A percentile compares a stretch with the other conserved stretches of the same genome.
These are phyloP conservation scores for Drosophila parvula DNA, from an alignment of 1,140 invertebrate genomes.

Conservation along the genomic window DNA sequence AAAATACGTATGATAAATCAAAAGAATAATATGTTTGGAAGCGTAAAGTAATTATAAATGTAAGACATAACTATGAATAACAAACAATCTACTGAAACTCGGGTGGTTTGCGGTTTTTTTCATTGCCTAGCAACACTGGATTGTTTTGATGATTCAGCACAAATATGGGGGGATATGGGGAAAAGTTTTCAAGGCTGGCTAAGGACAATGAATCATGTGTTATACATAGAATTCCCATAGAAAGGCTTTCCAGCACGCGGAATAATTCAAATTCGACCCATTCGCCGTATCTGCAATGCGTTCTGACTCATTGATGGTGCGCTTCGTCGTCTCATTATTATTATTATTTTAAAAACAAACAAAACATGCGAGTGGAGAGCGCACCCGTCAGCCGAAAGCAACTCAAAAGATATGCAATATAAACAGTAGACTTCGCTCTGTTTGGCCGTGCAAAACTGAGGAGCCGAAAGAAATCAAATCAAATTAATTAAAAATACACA, in stretches of 20 bases:
- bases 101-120: not conserved
- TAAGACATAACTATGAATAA: constrained; percentile 21
- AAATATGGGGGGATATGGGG: constrained; percentile 9
- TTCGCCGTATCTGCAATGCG: constrained; percentile 17
- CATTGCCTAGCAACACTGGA: constrained; percentile 30
- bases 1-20: constrained; percentile 10
- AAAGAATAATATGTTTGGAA: constrained; percentile 10
- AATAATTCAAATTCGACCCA: constrained; percentile 10
- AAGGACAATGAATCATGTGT: constrained; percentile 49
- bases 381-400: constrained; percentile 18
- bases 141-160: constrained; percentile 52
- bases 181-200: constrained; percentile 14
- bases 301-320: constrained; percentile 27
- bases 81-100: constrained; percentile 12
- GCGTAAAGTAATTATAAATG: constrained; percentile 10
- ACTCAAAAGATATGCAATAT: constrained; percentile 45
- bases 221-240: constrained; percentile 32
- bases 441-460: constrained; percentile 31
- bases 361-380: constrained; percentile 19
- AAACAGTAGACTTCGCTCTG: constrained; percentile 26
- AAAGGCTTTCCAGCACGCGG: constrained; percentile 15
- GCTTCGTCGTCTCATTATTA: constrained; percentile 3
- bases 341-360: constrained; percentile 42
- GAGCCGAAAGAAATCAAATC: constrained; percentile 32
- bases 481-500: constrained; percentile 61